Base-by-base conservation (phyloP, 1,140 invertebrate species). In the Listronotus oregonensis region DNA sequence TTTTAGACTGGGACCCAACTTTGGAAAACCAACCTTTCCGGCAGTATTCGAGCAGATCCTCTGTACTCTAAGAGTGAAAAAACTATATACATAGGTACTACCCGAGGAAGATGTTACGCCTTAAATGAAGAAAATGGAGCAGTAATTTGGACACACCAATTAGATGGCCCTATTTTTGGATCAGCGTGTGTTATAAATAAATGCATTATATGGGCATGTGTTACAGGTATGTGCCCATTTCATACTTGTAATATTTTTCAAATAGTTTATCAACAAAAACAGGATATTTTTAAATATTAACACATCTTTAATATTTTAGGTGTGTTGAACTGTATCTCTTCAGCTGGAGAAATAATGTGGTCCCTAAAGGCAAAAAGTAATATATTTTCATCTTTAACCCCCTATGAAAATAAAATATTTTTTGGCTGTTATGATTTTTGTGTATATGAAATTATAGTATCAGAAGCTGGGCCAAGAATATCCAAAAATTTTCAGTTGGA, bases 301-400 rank as follows among this genome's bases (percentile, higher is more conserved):
- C 21, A 5, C 21, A 27, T 27, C 21, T 27, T 27, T 27, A 27
- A 27, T 27, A 27, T 27, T 27, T 18, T 37, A 59, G 56, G 56
- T 46, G 46, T 12, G 10, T 6, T 59, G 14, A 17, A 56, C 37
- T 65, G 55, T 17, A 32, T 63, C 7, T 15, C n/a, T 27, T 60
- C 44, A 37, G 8, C 8, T 44, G 82, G 83, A 21, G 64, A 80
- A 21, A 9, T 58, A 7, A 18, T 14, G 10, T 70, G 68, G 69
- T 27, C 46, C 7, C 51, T 77, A 71, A 77, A 80, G 42, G 81
- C 82, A 42, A 73, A 82, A 56, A 84, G 84, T 11, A 84, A 86
- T 64, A 83, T 90, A 64, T 91, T 90, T 80, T 89, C 89, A 6
- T 87, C 89, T 40, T 78, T 86, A 27, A 74, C 84, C 32, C 62